Percentiles rank a stretch among this genome's conserved stretches.
Conservation (phyloP, 1,140 invertebrate species). For the Megathymus violae region DNA sequence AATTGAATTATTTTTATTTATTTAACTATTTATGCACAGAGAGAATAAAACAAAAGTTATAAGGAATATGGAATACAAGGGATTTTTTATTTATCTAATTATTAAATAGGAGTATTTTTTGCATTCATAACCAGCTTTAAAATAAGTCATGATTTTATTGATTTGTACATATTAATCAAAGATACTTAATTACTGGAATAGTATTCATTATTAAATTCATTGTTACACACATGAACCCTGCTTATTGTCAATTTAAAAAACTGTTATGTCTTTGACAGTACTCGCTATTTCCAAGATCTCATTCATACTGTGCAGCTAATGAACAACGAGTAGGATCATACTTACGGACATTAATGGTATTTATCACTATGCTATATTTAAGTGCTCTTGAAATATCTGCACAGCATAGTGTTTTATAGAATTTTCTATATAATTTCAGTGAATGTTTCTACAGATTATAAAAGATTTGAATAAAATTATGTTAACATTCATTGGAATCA, state of each 20-base stretch:
- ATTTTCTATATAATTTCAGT: conserved; percentile 37
- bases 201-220: no score
- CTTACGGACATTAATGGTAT: conserved; percentile 81
- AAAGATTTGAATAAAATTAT: neutral
- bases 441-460: neutral
- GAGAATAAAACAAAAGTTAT: no score
- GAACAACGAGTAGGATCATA: conserved; percentile 80
- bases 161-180: neutral
- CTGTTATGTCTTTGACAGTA: conserved; percentile 56
- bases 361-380: conserved; percentile 56
- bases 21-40: no score
- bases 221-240: neutral
- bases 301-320: conserved; percentile 80
- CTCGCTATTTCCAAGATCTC: conserved; percentile 77
- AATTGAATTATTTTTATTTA: no score
- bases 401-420: conserved; percentile 34
- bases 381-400: conserved; percentile 23
- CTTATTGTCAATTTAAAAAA: conserved; percentile 14
- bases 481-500: conserved; percentile 28
- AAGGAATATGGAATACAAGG: no score
- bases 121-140: neutral
- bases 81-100: no score
- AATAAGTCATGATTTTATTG: neutral
- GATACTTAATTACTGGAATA: neutral
- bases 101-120: neutral